These are phyloP conservation scores for Ameiurus melas DNA, from an alignment of 2,113 vertebrate genomes.

Conservation along the genomic window DNA sequence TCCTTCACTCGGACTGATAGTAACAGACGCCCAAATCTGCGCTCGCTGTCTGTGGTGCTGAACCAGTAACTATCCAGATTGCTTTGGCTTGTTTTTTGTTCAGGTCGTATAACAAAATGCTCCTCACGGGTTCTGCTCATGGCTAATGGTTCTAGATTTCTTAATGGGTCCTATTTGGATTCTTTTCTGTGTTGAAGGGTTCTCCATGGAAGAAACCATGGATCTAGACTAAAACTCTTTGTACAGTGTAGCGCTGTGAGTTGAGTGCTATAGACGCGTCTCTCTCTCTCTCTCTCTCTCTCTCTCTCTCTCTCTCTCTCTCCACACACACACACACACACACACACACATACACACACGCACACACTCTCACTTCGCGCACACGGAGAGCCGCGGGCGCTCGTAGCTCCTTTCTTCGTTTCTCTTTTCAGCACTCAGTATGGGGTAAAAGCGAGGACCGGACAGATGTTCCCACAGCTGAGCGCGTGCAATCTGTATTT, in stretches of 20 bases:
- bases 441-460: too few species aligned
- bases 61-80: not conserved
- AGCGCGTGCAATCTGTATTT: not conserved
- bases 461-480: conserved; percentile 2
- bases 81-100: not conserved
- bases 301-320: not conserved
- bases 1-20: not conserved
- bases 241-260: not conserved
- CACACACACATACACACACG: not conserved
- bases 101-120: not conserved
- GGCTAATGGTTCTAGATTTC: not conserved
- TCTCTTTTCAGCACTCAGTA: not conserved
- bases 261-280: not conserved
- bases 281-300: conserved; percentile 11
- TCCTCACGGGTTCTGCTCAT: not conserved
- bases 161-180: not conserved
- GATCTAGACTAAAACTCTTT: not conserved
- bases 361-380: not conserved
- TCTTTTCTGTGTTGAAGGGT: not conserved
- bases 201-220: not conserved
- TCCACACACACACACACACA: not conserved
- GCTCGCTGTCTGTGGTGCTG: not conserved
- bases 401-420: not conserved
- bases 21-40: not conserved
- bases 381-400: not conserved